Evolutionary conservation across 2,797 vertebrate species (phyloP), one percentile per base, ranked within the genome.

Genomic region (Pempheris klunzingeri): DNA sequence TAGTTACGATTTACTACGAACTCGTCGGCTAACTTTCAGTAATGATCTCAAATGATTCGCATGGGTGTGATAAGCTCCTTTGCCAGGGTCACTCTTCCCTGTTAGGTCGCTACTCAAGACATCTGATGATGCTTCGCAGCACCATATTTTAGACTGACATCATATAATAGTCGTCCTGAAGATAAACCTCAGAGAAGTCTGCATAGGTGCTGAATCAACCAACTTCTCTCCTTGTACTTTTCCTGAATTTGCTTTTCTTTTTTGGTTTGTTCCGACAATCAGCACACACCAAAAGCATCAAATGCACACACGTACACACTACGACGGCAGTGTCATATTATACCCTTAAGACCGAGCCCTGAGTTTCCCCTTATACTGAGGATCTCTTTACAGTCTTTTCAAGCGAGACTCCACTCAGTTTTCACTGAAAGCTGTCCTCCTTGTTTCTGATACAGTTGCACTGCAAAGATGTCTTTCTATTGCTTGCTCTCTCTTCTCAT

Each of bases 401-500:
- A 57, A 39, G 24, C 32, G 18, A 65, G 59, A 71, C 65, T 66
- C 69, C 41, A 22, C 79, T 50, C 7, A 36, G 15, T 50, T 78
- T 84, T 67, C 59, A 80, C 24, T 46, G 32, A 53, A 71, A 50
- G 53, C 72, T 85, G 82, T 82, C 75, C 82, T 88, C 73, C 71
- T 88, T 71, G 70, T 86, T 91, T 88, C 70, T 54, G 71, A 82
- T 83, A 91, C 78, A 82, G 80, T 88, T 84, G 90, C 90, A 90
- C 90, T 92, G 91, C 91, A 93, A 91, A 91, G 86, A 90, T 92
- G 85, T 92, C 87, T 93, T 91, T 93, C 87, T 91, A 83, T 77
- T 49, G 77, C 78, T 89, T 61, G 83, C 85, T 91, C 87, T 90
- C 84, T 92, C 87, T 85, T 88, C 88, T 90, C 87, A 91, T 88